Base-by-base conservation (phyloP, 1,140 invertebrate species). In the Macrobrachium rosenbergii region DNA sequence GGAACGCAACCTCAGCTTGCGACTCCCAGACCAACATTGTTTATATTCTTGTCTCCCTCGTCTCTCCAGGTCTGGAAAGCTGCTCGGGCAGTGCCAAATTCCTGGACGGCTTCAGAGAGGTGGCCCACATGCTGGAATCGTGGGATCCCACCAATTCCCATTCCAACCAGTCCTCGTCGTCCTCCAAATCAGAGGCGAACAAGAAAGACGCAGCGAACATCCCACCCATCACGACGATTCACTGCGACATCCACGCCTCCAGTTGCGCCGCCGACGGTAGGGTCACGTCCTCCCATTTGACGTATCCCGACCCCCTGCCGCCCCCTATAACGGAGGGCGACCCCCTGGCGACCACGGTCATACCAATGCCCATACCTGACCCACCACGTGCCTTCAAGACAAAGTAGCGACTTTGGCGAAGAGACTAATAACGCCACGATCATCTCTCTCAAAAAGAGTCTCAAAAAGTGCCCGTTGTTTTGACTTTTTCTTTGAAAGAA, bases 121-220 rank as follows among this genome's bases (percentile, higher is more conserved):
- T 72, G 69, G 69, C 69, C 12, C 69, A 72, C 69, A 72, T 72
- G 69, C 69, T 72, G 69, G 69, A 72, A 72, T 72, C 69, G n/a
- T 72, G 69, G 69, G 69, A 72, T n/a, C 69, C 69, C 23, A 72
- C 69, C 21, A 72, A 72, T 72, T 23, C 19, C 69, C 69, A 72
- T 23, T 72, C 69, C 23, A 72, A 23, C 69, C 69, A 72, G 21
- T 28, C 69, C 0, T 28, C 69, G 0, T 28, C 69, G 69, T 43
- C 69, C 11, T 28, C n/a, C 12, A 72, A 72, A n/a, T 28, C 69
- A 12, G 69, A 72, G n/a, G 19, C 37, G 69, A 43, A 28, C 14
- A 72, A 72, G 11, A 43, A 28, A n/a, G 69, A 72, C 19, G 16
- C 69, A 37, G 28, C 28, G 28, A 37, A 37, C 17, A 12, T 43